These are phyloP conservation scores for Tamias sibiricus DNA, from an alignment of 2,113 vertebrate species.

Conservation along the genomic window DNA sequence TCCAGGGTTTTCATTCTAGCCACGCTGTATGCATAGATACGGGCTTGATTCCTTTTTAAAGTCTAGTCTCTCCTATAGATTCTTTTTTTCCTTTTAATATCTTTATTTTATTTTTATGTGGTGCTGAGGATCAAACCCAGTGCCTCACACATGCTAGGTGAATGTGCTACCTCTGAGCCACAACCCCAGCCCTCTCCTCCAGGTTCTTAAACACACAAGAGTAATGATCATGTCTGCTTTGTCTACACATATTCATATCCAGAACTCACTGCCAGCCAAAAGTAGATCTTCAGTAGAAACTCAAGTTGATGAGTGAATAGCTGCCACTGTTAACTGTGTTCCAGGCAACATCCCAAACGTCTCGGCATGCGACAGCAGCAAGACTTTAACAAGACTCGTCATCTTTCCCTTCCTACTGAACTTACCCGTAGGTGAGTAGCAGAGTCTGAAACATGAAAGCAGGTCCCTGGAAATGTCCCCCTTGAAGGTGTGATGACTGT, in stretches of 20 bases:
- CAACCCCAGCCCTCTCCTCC: neutral
- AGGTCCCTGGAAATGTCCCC: neutral
- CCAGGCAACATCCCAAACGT: neutral
- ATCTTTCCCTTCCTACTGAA: neutral
- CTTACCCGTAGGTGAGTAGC: neutral
- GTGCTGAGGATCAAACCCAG: too few relatives aligned
- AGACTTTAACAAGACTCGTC: neutral
- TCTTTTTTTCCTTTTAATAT: too few relatives aligned
- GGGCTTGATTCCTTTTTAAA: neutral
- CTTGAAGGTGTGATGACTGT: too few relatives aligned
- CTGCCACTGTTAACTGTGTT: neutral
- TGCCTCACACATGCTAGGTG: too few relatives aligned
- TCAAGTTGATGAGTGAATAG: neutral
- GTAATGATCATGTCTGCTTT: neutral
- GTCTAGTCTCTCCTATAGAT: neutral
- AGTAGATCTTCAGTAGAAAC: neutral
- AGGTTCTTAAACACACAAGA: neutral
- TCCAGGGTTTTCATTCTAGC: neutral
- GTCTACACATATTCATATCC: neutral
- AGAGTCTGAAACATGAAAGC: neutral
- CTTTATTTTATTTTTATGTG: too few relatives aligned
- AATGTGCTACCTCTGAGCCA: too few relatives aligned
- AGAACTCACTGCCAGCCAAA: neutral
- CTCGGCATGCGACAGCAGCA: neutral
- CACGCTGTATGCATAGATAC: fast-evolving